Conservation (phyloP, 92 coral and sea anemone genomes). For the Porites lobata region DNA sequence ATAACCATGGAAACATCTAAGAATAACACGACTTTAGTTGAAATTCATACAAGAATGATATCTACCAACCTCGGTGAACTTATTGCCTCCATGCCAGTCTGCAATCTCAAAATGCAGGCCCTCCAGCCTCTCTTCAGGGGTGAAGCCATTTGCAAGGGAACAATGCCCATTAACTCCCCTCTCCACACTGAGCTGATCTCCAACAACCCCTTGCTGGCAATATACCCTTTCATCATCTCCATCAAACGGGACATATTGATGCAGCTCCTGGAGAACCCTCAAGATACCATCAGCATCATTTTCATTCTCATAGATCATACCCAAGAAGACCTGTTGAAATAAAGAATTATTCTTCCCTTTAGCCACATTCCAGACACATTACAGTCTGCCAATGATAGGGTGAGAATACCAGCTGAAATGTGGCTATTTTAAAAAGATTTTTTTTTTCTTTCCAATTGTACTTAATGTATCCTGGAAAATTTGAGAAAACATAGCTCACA, state of each 20-base stretch:
- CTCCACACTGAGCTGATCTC: constrained; percentile 75
- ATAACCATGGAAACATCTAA: neutral
- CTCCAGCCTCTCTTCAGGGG: constrained; percentile 62
- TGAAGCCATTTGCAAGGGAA: constrained; percentile 77
- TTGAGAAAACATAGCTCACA: neutral
- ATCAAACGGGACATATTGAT: constrained; percentile 66
- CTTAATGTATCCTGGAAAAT: neutral
- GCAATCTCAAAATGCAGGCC: constrained; percentile 74
- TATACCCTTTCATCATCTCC: constrained; percentile 67
- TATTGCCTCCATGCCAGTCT: constrained; percentile 77
- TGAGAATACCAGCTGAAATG: neutral
- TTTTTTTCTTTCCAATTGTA: neutral
- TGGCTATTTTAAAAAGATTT: neutral
- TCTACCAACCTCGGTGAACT: constrained; percentile 60
- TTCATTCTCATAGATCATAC: constrained; percentile 77
- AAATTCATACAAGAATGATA: neutral
- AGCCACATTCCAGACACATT: neutral
- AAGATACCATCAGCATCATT: constrained; percentile 79
- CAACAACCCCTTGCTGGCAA: constrained; percentile 75
- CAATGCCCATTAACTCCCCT: constrained; percentile 66
- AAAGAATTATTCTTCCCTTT: neutral
- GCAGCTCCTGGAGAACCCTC: constrained; percentile 55
- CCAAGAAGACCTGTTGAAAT: constrained; percentile 61
- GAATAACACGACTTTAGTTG: neutral
- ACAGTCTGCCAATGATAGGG: neutral